Base-by-base conservation (phyloP, 1,140 invertebrate species). In the Aphelenchoides besseyi region DNA sequence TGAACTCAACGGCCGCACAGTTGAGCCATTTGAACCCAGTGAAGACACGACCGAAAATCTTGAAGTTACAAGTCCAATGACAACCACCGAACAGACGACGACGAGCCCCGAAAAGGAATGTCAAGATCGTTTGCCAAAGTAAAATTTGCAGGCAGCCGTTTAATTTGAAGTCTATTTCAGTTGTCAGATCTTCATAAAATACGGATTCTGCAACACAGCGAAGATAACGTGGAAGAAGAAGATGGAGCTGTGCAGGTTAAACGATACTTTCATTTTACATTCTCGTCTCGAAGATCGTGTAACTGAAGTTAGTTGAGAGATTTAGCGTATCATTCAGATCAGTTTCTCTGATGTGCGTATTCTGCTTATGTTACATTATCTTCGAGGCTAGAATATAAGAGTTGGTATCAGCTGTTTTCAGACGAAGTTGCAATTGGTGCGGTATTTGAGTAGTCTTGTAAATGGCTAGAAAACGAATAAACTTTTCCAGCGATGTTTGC, bases 191-290 rank as follows among this genome's bases (percentile, higher is more conserved):
- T 59, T 5, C 5, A 18, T 59, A 8, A 59, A 59, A 18, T 59
- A 59, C 55, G 55, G 55, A 29, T 66, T 66, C 32, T 2, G 36
- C 32, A 35, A 64, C 23, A 64, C 8, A 29, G 0, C 36, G 12
- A 66, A 66, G 36, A 33, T 63, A 2, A 30, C 36, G 63, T 37
- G 63, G 36, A 66, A 66, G 36, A 66, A 53, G 62, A 53, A 66
- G 30, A 37, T 32, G 23, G 26, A 37, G 3, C 33, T 37, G 16
- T 36, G 63, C 63, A 61, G n/a, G n/a, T n/a, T n/a, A n/a, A n/a
- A n/a, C n/a, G n/a, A n/a, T n/a, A n/a, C n/a, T n/a, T n/a, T n/a
- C n/a, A n/a, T n/a, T n/a, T n/a, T n/a, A n/a, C n/a, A n/a, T n/a
- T n/a, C n/a, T n/a, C n/a, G n/a, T n/a, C n/a, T n/a, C n/a, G n/a